These are phyloP conservation scores for Siderastrea siderea DNA, from an alignment of 92 coral and sea anemone genomes.

Conservation along the genomic window DNA sequence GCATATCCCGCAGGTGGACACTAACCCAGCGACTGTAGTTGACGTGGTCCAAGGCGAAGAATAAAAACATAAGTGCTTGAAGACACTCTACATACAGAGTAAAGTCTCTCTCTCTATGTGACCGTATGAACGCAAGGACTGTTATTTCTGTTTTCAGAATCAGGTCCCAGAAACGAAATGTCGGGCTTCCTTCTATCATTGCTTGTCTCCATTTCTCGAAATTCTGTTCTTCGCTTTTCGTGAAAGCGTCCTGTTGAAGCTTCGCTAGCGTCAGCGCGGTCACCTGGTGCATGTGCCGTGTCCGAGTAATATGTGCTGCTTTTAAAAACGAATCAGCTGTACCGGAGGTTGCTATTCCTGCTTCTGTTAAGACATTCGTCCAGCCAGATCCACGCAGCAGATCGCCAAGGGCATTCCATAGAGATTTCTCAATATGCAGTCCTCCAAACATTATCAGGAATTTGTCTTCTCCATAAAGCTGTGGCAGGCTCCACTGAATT, in stretches of 20 bases:
- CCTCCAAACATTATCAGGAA: slow-evolving; percentile 51
- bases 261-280: not conserved
- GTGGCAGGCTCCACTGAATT: slow-evolving; percentile 44
- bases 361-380: not conserved
- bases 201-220: not conserved
- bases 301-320: not conserved
- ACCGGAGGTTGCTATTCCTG: no score
- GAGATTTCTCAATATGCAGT: slow-evolving; percentile 17
- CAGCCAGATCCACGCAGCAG: not conserved
- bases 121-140: not conserved
- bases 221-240: no score
- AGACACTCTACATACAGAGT: not conserved
- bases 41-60: not conserved
- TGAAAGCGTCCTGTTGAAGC: no score
- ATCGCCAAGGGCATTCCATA: slow-evolving; percentile 24
- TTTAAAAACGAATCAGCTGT: no score
- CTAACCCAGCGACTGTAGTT: not conserved
- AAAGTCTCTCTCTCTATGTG: not conserved
- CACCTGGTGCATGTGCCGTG: not conserved
- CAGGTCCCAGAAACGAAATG: not conserved
- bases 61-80: not conserved
- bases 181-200: not conserved
- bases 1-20: not conserved
- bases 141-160: not conserved
- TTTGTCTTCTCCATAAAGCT: slow-evolving; percentile 39